These are phyloP conservation scores for Hypomecis punctinalis DNA, from an alignment of 2,888 invertebrate genomes.

Conservation along the genomic window DNA sequence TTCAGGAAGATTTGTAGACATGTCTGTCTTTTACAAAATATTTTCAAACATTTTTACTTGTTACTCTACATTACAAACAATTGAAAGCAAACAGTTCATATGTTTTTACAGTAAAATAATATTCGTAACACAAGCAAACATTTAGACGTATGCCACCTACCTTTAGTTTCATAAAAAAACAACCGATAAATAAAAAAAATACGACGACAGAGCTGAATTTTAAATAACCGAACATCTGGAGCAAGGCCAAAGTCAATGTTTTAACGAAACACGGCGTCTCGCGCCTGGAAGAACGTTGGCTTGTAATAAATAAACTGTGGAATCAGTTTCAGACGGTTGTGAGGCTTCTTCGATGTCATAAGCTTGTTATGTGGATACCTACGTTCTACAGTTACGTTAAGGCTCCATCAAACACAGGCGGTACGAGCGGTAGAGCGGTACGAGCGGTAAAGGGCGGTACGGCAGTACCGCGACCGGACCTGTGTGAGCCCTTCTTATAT, in stretches of 20 bases:
- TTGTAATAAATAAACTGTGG: conserved; percentile 1
- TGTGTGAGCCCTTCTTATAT: too few relatives aligned
- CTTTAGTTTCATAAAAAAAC: not conserved
- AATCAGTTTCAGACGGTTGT: not conserved
- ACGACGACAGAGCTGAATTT: conserved; percentile 7
- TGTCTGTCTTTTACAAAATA: too few relatives aligned
- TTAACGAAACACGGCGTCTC: conserved; percentile 17
- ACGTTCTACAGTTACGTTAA: not conserved
- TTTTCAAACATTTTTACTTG: too few relatives aligned
- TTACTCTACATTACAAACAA: too few relatives aligned
- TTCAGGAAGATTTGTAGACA: too few relatives aligned
- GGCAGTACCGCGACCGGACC: too few relatives aligned
- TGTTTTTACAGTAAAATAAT: too few relatives aligned
- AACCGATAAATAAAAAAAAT: conserved; percentile 16
- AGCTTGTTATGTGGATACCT: not conserved
- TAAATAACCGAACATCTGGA: conserved; percentile 31
- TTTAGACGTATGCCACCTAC: conserved; percentile 1
- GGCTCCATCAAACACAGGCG: too few relatives aligned
- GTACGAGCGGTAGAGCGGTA: too few relatives aligned
- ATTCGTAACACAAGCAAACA: too few relatives aligned
- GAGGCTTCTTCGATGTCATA: conserved; percentile 2
- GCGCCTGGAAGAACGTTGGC: conserved; percentile 4
- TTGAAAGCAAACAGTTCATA: too few relatives aligned
- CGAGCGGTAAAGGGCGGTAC: too few relatives aligned
- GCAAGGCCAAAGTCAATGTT: conserved; percentile 30